Evolutionary conservation across 2,113 vertebrate species (phyloP).

Genomic region (Paradoxurus hermaphroditus): DNA sequence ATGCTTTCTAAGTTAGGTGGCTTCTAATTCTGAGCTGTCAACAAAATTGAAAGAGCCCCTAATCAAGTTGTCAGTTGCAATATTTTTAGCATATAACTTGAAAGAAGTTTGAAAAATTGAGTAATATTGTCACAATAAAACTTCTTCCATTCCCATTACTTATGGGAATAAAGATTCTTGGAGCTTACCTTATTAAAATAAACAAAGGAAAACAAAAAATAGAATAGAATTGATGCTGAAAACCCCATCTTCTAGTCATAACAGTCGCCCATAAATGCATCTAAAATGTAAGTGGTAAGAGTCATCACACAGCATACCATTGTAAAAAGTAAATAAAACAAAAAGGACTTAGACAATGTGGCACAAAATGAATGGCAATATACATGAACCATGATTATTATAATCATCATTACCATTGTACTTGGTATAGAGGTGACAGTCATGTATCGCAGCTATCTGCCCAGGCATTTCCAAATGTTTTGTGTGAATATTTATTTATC

Average conservation of each 20-base stretch:
- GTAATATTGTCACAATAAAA: constrained; percentile 22
- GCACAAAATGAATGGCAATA: background rate
- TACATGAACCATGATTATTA: background rate
- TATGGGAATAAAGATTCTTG: constrained; percentile 16
- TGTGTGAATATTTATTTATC: background rate
- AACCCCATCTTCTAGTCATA: background rate
- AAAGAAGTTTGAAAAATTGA: constrained; percentile 32
- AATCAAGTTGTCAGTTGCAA: background rate
- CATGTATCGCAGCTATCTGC: background rate
- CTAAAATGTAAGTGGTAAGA: background rate
- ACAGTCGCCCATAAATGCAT: background rate
- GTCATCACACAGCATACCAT: background rate
- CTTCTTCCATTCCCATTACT: constrained; percentile 22
- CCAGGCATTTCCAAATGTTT: background rate
- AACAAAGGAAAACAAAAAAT: too few species aligned
- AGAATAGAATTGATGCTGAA: background rate
- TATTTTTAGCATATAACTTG: constrained; percentile 28
- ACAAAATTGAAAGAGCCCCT: constrained; percentile 14
- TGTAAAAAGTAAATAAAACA: background rate
- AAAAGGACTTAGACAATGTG: background rate
- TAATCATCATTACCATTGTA: background rate
- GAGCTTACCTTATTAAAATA: background rate
- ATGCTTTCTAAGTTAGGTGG: background rate
- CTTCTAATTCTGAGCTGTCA: constrained; percentile 33
- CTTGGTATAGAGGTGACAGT: background rate